A percentile compares a stretch with the other conserved stretches of the same genome.
Evolutionary conservation across 2,888 invertebrate species (phyloP).

Genomic region (Nomada fabriciana): DNA sequence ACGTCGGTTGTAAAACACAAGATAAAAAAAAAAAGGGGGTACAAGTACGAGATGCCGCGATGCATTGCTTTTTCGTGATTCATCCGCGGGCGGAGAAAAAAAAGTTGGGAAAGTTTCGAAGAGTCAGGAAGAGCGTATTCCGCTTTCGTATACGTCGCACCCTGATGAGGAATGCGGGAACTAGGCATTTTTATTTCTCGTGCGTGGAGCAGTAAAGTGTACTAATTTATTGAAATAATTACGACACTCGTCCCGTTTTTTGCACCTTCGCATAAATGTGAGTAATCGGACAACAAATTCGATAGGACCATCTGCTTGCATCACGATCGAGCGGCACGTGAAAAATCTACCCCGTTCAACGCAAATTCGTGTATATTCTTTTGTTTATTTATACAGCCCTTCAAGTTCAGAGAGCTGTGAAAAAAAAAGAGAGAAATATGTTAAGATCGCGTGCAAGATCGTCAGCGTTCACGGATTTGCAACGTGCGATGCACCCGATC

Average conservation of each 20-base stretch:
- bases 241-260: constrained; percentile 72
- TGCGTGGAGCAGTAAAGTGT: constrained; percentile 81
- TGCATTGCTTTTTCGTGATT: constrained; percentile 47
- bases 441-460: constrained; percentile 26
- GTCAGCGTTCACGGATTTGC: constrained; percentile 10
- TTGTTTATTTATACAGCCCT: constrained; percentile 80
- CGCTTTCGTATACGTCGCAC: constrained; percentile 54
- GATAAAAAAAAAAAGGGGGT: constrained; percentile 1
- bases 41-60: constrained; percentile 23
- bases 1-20: not conserved
- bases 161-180: constrained; percentile 82
- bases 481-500: not conserved
- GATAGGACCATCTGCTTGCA: constrained; percentile 34
- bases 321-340: constrained; percentile 43
- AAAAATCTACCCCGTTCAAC: constrained; percentile 21
- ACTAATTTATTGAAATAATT: constrained; percentile 82
- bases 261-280: constrained; percentile 75
- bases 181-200: constrained; percentile 80
- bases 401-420: constrained; percentile 60
- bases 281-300: constrained; percentile 69
- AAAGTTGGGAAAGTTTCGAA: constrained; percentile 53
- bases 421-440: constrained; percentile 72
- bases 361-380: constrained; percentile 64
- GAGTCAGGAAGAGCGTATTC: constrained; percentile 59
- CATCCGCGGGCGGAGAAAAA: constrained; percentile 38